These are phyloP conservation scores for Scaptodrosophila lebanonensis DNA, from an alignment of 1,140 invertebrate genomes.

Conservation along the genomic window DNA sequence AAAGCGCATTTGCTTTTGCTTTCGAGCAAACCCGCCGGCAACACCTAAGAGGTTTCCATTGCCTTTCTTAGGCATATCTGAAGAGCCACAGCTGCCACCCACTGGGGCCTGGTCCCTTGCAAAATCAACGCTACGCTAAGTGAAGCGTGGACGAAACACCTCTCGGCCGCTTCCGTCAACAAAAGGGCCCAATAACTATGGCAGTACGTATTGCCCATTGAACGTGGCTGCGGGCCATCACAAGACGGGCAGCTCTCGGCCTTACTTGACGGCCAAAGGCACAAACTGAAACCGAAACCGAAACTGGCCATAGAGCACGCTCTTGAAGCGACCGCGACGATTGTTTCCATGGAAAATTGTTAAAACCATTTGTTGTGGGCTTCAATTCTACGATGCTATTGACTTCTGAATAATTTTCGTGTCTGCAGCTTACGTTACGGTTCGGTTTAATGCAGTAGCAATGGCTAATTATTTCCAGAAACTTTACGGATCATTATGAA, in stretches of 20 bases:
- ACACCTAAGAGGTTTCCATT: conserved; percentile 42
- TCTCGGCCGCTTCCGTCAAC: conserved; percentile 40
- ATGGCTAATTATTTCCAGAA: no score
- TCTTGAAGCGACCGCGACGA: not conserved
- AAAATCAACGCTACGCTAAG: not conserved
- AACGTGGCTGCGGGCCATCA: no score
- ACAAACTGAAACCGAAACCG: conserved; percentile 1
- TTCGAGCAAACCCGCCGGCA: conserved; percentile 32
- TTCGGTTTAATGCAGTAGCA: no score
- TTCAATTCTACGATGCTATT: no score
- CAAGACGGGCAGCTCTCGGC: conserved; percentile 22
- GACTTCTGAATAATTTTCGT: no score
- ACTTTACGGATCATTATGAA: no score
- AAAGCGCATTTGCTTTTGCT: conserved; percentile 28
- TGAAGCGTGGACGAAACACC: conserved; percentile 19
- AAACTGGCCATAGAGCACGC: not conserved
- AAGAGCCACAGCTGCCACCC: conserved; percentile 42
- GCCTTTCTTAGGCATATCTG: conserved; percentile 26
- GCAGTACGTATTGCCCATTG: no score
- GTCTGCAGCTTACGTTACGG: no score
- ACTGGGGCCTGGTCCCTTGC: conserved; percentile 8
- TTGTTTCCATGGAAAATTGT: conserved; percentile 24
- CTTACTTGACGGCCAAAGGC: conserved; percentile 25
- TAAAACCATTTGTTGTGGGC: conserved; percentile 15
- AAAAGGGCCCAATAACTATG: conserved; percentile 37